A percentile compares a stretch with the other conserved stretches of the same genome.
These are phyloP conservation scores for Drosophila biarmipes DNA, from an alignment of 1,140 invertebrate species.

Conservation along the genomic window DNA sequence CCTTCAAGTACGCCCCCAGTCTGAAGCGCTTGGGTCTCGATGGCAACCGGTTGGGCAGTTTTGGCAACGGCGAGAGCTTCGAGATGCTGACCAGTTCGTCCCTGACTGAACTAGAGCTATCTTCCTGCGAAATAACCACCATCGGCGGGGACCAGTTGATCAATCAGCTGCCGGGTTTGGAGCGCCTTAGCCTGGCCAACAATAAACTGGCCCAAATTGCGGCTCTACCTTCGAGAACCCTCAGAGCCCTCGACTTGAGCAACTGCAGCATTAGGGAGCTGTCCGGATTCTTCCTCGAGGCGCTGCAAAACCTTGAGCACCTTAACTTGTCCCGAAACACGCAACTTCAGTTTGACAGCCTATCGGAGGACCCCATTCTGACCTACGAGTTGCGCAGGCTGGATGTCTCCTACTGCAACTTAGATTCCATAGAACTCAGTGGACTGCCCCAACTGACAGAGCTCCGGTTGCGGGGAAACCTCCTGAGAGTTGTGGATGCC, in stretches of 20 bases:
- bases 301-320: slow-evolving; percentile 85
- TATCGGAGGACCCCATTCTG: slow-evolving; percentile 81
- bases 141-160: slow-evolving; percentile 85
- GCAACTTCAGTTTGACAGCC: slow-evolving; percentile 84
- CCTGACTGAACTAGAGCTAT: slow-evolving; percentile 85
- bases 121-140: slow-evolving; percentile 85
- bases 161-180: slow-evolving; percentile 85
- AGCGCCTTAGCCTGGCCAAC: slow-evolving; percentile 85
- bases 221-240: slow-evolving; percentile 85
- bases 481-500: slow-evolving; percentile 86
- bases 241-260: slow-evolving; percentile 86
- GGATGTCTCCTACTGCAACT: slow-evolving; percentile 88
- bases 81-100: slow-evolving; percentile 84
- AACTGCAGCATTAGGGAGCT: slow-evolving; percentile 86
- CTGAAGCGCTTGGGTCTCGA: slow-evolving; percentile 85
- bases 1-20: slow-evolving; percentile 83
- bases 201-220: slow-evolving; percentile 85
- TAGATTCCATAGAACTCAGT: slow-evolving; percentile 86
- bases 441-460: slow-evolving; percentile 87
- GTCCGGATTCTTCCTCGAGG: slow-evolving; percentile 84
- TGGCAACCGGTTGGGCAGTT: slow-evolving; percentile 85
- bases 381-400: slow-evolving; percentile 86
- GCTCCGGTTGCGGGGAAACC: slow-evolving; percentile 87
- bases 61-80: slow-evolving; percentile 84
- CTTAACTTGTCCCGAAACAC: slow-evolving; percentile 86